Percentiles rank a stretch among this genome's conserved stretches.
Conservation (phyloP, 2,797 vertebrate genomes). For the Bryconaethiops microstoma region DNA sequence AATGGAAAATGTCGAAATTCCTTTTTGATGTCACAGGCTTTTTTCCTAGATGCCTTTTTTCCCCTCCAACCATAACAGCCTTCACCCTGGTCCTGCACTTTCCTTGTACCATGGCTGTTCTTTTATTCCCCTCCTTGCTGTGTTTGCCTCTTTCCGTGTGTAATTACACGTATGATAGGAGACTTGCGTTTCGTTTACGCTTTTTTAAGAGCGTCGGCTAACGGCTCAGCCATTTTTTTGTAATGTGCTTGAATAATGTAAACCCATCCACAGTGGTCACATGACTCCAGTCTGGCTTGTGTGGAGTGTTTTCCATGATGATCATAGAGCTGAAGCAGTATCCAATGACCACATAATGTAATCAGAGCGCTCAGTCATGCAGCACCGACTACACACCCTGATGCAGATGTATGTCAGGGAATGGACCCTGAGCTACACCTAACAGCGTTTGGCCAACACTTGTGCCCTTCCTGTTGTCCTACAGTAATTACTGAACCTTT, state of each 20-base stretch:
- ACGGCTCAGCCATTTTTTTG: background rate
- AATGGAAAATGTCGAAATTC: conserved; percentile 8
- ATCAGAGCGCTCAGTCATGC: background rate
- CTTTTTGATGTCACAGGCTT: background rate
- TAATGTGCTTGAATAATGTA: background rate
- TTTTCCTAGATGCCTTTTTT: background rate
- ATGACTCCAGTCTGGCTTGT: background rate
- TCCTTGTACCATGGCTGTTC: background rate
- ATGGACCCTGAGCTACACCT: background rate
- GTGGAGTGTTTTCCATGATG: background rate
- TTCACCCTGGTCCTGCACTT: background rate
- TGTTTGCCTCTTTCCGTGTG: background rate
- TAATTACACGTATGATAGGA: background rate
- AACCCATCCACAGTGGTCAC: background rate
- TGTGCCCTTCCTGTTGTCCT: background rate
- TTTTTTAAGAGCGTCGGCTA: background rate
- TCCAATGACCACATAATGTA: conserved; percentile 27
- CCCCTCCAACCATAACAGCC: background rate
- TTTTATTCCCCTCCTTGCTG: background rate
- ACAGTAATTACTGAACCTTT: background rate
- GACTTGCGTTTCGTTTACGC: background rate
- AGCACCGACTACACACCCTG: conserved; percentile 3
- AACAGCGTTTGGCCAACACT: background rate
- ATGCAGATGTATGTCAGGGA: background rate
- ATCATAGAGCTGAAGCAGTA: background rate